These are phyloP conservation scores for Steinernema feltiae DNA, from an alignment of 1,140 invertebrate genomes.

Conservation along the genomic window DNA sequence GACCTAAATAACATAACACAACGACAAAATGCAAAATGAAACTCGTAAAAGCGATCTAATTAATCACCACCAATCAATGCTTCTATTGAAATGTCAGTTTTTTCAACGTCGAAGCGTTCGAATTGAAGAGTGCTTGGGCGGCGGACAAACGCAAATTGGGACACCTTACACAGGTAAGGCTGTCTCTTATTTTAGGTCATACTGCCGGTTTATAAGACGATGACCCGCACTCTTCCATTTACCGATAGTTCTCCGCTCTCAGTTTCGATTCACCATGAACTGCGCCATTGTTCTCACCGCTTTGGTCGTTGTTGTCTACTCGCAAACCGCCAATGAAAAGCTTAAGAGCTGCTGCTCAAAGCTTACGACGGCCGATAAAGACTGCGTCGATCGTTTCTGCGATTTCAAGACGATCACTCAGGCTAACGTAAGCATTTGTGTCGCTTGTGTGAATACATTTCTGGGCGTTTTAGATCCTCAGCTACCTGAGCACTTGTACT, in stretches of 20 bases:
- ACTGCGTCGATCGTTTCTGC: conserved; percentile 53
- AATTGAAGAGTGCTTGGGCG: no score
- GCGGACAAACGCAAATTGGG: neutral
- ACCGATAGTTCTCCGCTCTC: neutral
- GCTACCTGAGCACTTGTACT: conserved; percentile 52
- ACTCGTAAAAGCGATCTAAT: no score
- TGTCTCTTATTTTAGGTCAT: conserved; percentile 10
- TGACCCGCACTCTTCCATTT: neutral
- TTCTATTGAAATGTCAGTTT: no score
- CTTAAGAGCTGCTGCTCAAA: conserved; percentile 53
- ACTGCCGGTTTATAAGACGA: neutral
- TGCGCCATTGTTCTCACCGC: neutral
- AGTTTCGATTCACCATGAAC: neutral
- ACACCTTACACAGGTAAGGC: conserved; percentile 1
- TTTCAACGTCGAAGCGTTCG: no score
- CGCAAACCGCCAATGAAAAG: conserved; percentile 49
- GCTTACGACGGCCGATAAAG: conserved; percentile 49
- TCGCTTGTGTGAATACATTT: neutral
- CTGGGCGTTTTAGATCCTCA: conserved; percentile 45
- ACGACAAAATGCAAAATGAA: no score
- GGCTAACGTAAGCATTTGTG: conserved; percentile 45
- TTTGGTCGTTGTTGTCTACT: neutral
- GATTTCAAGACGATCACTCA: conserved; percentile 58
- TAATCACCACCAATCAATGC: no score
- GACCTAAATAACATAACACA: no score